Evolutionary conservation across 2,888 invertebrate species (phyloP), one percentile per base, ranked within the genome.

Genomic region (Oxytorus armatus): DNA sequence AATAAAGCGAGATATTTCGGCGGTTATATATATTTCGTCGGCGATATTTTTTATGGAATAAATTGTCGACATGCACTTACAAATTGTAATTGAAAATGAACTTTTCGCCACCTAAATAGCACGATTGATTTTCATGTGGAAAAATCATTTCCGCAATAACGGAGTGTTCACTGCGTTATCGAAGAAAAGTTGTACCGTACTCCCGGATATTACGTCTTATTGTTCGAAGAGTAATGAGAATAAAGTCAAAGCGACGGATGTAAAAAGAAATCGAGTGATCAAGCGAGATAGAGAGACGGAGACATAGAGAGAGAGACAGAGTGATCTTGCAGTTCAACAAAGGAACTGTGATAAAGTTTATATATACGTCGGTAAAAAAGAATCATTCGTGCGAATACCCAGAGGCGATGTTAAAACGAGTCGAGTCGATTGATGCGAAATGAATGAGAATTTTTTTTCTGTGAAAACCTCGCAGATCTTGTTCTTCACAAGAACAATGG

Each of bases 151-250:
- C 51, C 18, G 18, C 49, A 14, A 14, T 21, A 49, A 33, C 23
- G 14, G 16, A 29, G 16, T 29, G 11, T 23, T 8, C 8, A 44
- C 14, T 44, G 44, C n/a, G n/a, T 5, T 44, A 33, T n/a, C 29
- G 14, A 68, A 39, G 14, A 14, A 10, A 53, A 39, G 25, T 16
- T 25, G 23, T 63, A 3, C 21, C 11, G 16, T 7, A 4, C 23
- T 51, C 47, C n/a, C 69, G 81, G 73, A 85, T 86, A 85, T 85
- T 85, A 83, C 79, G 80, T 77, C 65, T 72, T 77, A 85, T 84
- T 88, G 85, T 86, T 85, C 82, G 73, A 68, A 63, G 68, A 65
- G 77, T 75, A 82, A 85, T 82, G 83, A 68, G 72, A 83, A 66
- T 78, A 68, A 70, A 65, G 23, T 53, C 14, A 85, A 90, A 90